phyloP scores from a whole-genome alignment of 2,888 invertebrate species.

The Acleris laterana region DNA sequence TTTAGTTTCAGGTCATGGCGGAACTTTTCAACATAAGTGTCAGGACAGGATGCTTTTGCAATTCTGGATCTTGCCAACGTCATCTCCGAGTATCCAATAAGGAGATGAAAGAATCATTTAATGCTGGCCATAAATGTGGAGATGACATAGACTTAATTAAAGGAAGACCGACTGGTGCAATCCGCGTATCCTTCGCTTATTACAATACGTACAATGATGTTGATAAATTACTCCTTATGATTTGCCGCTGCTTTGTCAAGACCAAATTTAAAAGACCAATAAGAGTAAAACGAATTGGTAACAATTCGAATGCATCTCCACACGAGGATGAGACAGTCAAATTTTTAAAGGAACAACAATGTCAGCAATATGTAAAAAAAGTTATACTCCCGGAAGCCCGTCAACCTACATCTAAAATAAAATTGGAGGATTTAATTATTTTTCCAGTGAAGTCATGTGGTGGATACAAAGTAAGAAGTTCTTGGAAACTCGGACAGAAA shows the following conservation, averaged over 20 bases:
- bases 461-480: conserved; percentile 86
- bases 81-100: conserved; percentile 88
- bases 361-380: conserved; percentile 45
- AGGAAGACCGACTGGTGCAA: conserved; percentile 95
- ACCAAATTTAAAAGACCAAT: conserved; percentile 56
- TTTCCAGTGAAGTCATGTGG: conserved; percentile 97
- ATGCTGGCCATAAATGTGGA: conserved; percentile 96
- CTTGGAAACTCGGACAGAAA: conserved; percentile 89
- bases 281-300: conserved; percentile 51
- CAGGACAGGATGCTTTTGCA: conserved; percentile 98
- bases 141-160: conserved; percentile 93
- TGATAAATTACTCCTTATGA: conserved; percentile 88
- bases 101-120: conserved; percentile 90
- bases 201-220: conserved; percentile 91
- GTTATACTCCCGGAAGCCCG: conserved; percentile 40
- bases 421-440: conserved; percentile 75
- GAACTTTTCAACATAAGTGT: conserved; percentile 93
- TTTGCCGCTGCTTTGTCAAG: conserved; percentile 89
- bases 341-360: conserved; percentile 46
- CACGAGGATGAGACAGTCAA: conserved; percentile 47
- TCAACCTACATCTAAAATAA: conserved; percentile 49
- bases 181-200: conserved; percentile 96
- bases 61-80: conserved; percentile 96
- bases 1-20: conserved; percentile 92
- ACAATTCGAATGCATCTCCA: conserved; percentile 39